Conservation (phyloP, 2,113 vertebrate genomes). For the Chaenogobius annularis region DNA sequence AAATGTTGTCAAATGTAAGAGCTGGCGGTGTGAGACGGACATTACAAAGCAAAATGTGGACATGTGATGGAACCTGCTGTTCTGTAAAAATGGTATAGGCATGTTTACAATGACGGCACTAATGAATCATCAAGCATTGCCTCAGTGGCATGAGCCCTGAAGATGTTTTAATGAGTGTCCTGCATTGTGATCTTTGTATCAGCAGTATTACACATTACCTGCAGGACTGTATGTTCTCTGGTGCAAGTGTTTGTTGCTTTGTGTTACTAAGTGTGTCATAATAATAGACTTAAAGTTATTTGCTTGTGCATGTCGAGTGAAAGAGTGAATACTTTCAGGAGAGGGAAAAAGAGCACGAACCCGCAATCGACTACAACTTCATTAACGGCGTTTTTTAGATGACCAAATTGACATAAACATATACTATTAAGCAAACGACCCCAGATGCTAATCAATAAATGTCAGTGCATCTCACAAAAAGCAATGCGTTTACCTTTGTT, state of each 20-base stretch:
- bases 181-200: not conserved
- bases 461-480: not conserved
- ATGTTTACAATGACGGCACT: not conserved
- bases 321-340: too few relatives aligned
- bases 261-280: too few relatives aligned
- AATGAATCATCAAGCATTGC: not conserved
- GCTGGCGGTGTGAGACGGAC: not conserved
- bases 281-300: too few relatives aligned
- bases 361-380: too few relatives aligned
- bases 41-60: not conserved
- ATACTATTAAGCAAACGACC: not conserved
- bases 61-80: not conserved
- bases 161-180: not conserved
- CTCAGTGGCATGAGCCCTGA: not conserved
- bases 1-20: not conserved
- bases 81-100: not conserved
- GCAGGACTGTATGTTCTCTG: too few relatives aligned
- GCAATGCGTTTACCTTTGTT: not conserved
- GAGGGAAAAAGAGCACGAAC: too few relatives aligned
- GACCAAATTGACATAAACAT: not conserved
- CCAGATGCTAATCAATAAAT: not conserved
- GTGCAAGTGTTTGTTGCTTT: too few relatives aligned
- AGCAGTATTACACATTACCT: not conserved
- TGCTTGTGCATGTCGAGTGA: too few relatives aligned
- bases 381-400: not conserved